Evolutionary conservation across 2,113 vertebrate species (phyloP).

Genomic region (Vidua macroura): DNA sequence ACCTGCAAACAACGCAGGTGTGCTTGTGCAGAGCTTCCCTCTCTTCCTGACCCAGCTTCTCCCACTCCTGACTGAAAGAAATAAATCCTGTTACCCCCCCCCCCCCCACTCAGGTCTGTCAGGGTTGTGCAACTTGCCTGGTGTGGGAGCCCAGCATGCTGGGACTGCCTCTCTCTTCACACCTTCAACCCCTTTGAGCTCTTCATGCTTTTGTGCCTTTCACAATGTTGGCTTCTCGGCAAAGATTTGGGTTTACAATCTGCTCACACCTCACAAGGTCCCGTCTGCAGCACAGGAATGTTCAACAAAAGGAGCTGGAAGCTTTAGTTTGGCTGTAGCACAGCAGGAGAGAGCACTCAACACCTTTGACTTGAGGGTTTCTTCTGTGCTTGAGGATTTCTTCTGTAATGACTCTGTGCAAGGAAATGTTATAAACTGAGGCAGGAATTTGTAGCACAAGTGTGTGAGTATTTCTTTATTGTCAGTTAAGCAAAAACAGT

Average conservation of each 20-base stretch:
- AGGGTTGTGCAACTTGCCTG: not conserved
- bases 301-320: not conserved
- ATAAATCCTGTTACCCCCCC: not conserved
- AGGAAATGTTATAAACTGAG: not conserved
- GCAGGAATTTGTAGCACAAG: conserved; percentile 3
- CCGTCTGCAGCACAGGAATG: not conserved
- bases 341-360: not conserved
- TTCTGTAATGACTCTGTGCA: not conserved
- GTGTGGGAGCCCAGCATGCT: not conserved
- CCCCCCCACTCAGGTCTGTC: not conserved
- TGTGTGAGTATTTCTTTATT: not conserved
- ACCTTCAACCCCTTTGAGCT: not conserved
- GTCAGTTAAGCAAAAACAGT: not conserved
- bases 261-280: not conserved
- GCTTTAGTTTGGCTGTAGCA: not conserved
- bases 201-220: not conserved
- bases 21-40: not conserved
- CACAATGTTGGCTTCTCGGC: not conserved
- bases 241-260: not conserved
- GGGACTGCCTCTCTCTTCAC: not conserved
- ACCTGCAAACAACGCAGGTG: not conserved
- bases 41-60: not conserved
- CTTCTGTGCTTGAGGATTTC: not conserved
- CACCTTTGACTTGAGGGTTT: not conserved
- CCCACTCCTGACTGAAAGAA: not conserved